A percentile compares a stretch with the other conserved stretches of the same genome.
phyloP scores from a whole-genome alignment of 2,888 invertebrate species.

The Meandrusa payeni region DNA sequence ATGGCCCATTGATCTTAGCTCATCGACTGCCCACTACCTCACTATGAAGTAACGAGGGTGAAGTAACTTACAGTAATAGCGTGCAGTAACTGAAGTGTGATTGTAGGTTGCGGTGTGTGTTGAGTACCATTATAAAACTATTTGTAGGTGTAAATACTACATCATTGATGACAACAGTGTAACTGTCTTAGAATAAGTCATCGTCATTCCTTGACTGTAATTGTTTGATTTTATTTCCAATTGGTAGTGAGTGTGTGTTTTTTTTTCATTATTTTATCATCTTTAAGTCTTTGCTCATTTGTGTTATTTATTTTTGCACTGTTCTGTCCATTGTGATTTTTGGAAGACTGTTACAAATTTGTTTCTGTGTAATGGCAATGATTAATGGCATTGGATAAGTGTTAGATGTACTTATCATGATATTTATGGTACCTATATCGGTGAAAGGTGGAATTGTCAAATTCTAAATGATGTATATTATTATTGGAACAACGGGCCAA shows the following conservation, averaged over 20 bases:
- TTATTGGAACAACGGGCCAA: slow-evolving; percentile 73
- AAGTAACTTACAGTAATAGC: no score
- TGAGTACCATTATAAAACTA: background rate
- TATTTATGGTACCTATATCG: slow-evolving; percentile 43
- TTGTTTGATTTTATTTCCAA: slow-evolving; percentile 38
- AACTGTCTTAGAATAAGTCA: slow-evolving; percentile 33
- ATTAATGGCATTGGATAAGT: slow-evolving; percentile 36
- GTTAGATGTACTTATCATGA: slow-evolving; percentile 51
- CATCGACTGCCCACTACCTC: background rate
- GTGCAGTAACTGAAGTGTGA: no score
- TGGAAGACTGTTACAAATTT: slow-evolving; percentile 45
- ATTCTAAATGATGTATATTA: slow-evolving; percentile 45
- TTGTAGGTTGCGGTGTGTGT: background rate
- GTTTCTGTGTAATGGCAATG: slow-evolving; percentile 40
- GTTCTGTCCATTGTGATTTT: slow-evolving; percentile 44
- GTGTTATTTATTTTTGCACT: slow-evolving; percentile 64
- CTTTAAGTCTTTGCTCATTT: slow-evolving; percentile 64
- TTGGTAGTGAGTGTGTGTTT: slow-evolving; percentile 34
- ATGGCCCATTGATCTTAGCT: slow-evolving; percentile 67
- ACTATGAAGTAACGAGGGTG: no score
- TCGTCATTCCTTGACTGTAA: slow-evolving; percentile 51
- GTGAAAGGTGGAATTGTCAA: slow-evolving; percentile 38
- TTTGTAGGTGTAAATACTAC: slow-evolving; percentile 29
- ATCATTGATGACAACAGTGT: slow-evolving; percentile 26
- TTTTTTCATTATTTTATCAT: slow-evolving; percentile 34